phyloP scores from a whole-genome alignment of 2,113 vertebrate genomes.

The Dromaius novaehollandiae region DNA sequence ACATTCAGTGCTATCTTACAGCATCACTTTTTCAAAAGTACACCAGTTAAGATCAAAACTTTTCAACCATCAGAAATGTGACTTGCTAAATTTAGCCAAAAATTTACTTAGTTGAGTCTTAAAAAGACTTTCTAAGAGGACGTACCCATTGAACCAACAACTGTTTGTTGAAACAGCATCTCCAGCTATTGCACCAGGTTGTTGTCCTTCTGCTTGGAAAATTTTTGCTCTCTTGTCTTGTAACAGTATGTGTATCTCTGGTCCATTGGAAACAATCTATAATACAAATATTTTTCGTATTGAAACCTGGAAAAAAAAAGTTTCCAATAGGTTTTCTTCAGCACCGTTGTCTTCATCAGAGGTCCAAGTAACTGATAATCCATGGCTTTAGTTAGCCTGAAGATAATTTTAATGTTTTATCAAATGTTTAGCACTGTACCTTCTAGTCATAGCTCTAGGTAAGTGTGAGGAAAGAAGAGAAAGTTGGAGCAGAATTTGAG shows the following conservation, averaged over 20 bases:
- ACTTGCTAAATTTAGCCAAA: neutral
- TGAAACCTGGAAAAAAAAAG: neutral
- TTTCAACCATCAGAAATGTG: neutral
- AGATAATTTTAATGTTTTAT: neutral
- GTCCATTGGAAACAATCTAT: neutral
- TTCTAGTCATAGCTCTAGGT: neutral
- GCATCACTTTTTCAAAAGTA: neutral
- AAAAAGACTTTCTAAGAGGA: neutral
- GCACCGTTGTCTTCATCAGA: neutral
- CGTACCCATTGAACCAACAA: neutral
- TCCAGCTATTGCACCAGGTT: neutral
- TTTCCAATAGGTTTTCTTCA: neutral
- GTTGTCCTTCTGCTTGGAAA: neutral
- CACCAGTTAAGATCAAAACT: neutral
- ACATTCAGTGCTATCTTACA: neutral
- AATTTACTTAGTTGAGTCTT: neutral
- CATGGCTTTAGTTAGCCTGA: neutral
- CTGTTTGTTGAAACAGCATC: neutral
- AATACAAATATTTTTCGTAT: neutral
- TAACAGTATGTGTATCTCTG: fast-evolving
- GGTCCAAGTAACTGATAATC: neutral
- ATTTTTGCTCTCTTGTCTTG: neutral
- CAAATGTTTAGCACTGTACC: neutral
- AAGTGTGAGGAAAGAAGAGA: neutral
- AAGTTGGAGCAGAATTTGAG: neutral